Evolutionary conservation across 1,140 invertebrate genomes (phyloP).

Genomic region (Cotesia vestalis): DNA sequence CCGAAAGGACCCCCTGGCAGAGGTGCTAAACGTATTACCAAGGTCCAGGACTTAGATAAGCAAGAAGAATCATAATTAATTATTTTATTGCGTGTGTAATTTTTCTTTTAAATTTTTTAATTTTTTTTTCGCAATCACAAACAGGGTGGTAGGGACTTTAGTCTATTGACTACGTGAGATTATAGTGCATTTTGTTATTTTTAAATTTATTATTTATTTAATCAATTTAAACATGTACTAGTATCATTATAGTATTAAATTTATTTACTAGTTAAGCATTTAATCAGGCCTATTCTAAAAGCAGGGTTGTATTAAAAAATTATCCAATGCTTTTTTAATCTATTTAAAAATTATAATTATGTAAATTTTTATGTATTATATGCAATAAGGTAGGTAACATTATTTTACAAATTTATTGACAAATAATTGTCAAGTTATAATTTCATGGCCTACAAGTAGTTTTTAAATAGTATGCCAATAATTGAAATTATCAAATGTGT

Average conservation of each 20-base stretch:
- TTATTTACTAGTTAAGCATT: not conserved
- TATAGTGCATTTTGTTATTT: conserved; percentile 7
- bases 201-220: conserved; percentile 19
- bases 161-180: conserved; percentile 11
- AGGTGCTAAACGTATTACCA: conserved; percentile 90
- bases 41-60: conserved; percentile 67
- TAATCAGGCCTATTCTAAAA: conserved; percentile 52
- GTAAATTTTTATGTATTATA: not conserved
- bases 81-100: conserved; percentile 23
- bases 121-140: not conserved
- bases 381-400: conserved; percentile 20
- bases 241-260: not conserved
- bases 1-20: conserved; percentile 93
- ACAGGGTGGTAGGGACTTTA: conserved; percentile 20
- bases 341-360: conserved; percentile 10
- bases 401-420: conserved; percentile 25
- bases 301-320: conserved; percentile 24
- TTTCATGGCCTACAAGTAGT: conserved; percentile 4
- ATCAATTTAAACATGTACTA: not conserved
- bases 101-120: conserved; percentile 17
- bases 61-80: conserved; percentile 45
- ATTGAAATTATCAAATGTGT: not conserved
- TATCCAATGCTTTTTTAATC: not conserved
- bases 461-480: not conserved
- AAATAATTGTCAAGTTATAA: conserved; percentile 26